Conservation (phyloP, 2,113 vertebrate species). For the Misgurnus mizolepis region DNA sequence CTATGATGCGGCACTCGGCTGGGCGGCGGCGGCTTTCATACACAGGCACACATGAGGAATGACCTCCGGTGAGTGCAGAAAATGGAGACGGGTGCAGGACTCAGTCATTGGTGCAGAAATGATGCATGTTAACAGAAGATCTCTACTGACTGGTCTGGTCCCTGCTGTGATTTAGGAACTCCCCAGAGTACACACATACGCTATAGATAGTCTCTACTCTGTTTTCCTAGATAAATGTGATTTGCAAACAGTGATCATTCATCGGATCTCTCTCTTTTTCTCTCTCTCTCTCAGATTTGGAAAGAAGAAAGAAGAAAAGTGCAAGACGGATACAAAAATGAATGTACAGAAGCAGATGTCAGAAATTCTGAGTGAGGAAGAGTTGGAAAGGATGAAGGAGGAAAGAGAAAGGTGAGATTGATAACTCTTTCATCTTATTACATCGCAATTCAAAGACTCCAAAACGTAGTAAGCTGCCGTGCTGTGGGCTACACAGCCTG, state of each 20-base stretch:
- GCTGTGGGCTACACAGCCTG: neutral
- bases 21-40: neutral
- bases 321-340: slow-evolving; percentile 79
- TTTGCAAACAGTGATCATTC: slow-evolving; percentile 25
- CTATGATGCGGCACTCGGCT: neutral
- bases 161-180: slow-evolving; percentile 13
- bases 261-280: neutral
- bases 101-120: slow-evolving; percentile 38
- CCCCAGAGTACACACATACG: neutral
- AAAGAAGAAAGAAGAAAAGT: slow-evolving; percentile 92
- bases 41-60: slow-evolving; percentile 33
- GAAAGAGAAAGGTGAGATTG: slow-evolving; percentile 64
- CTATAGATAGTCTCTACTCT: neutral
- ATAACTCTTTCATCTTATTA: neutral
- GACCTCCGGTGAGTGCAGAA: slow-evolving; percentile 6
- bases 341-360: slow-evolving; percentile 71
- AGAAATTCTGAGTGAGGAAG: slow-evolving; percentile 79
- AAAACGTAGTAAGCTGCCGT: neutral
- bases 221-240: slow-evolving; percentile 8
- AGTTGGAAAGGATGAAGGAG: slow-evolving; percentile 85
- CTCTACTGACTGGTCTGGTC: slow-evolving; percentile 31
- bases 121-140: slow-evolving; percentile 43
- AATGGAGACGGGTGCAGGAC: slow-evolving; percentile 30
- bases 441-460: neutral
- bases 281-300: slow-evolving; percentile 80